Conservation (phyloP, 1,140 invertebrate species). For the Pissodes strobi region DNA sequence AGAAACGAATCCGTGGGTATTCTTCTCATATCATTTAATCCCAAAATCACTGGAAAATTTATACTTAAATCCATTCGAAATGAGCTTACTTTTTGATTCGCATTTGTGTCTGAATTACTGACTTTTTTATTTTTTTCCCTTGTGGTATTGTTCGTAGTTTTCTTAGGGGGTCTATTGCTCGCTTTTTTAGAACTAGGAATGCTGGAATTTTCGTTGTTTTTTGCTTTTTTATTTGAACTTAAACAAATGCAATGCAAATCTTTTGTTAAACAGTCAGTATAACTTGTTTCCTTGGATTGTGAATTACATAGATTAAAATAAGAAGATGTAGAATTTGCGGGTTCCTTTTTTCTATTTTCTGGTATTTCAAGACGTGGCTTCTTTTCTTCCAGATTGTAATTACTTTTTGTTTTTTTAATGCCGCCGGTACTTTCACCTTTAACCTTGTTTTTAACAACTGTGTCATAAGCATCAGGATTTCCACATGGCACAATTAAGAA, state of each 20-base stretch:
- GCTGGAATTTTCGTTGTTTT: no score
- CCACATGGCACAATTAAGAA: conserved; percentile 40
- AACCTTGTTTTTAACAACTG: conserved; percentile 9
- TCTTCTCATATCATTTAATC: conserved; percentile 13
- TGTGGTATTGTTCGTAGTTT: no score
- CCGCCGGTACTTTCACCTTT: background rate
- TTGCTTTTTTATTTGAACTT: no score
- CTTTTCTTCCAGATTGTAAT: background rate
- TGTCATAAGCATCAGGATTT: conserved; percentile 41
- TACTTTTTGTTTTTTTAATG: background rate
- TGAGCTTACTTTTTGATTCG: background rate
- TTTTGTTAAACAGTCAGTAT: no score
- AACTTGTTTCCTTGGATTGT: no score
- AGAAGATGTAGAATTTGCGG: no score
- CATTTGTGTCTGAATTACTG: background rate
- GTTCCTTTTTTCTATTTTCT: conserved; percentile 4
- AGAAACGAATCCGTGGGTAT: conserved; percentile 28
- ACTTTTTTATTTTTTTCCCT: background rate
- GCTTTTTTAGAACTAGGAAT: background rate
- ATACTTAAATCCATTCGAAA: conserved; percentile 20
- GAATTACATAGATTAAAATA: no score
- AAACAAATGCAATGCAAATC: no score
- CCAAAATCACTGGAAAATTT: conserved; percentile 36
- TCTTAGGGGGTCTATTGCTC: no score
- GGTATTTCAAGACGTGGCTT: background rate